Evolutionary conservation across 2,888 invertebrate species (phyloP), one percentile per base, ranked within the genome.

Genomic region (Andrena bicolor): DNA sequence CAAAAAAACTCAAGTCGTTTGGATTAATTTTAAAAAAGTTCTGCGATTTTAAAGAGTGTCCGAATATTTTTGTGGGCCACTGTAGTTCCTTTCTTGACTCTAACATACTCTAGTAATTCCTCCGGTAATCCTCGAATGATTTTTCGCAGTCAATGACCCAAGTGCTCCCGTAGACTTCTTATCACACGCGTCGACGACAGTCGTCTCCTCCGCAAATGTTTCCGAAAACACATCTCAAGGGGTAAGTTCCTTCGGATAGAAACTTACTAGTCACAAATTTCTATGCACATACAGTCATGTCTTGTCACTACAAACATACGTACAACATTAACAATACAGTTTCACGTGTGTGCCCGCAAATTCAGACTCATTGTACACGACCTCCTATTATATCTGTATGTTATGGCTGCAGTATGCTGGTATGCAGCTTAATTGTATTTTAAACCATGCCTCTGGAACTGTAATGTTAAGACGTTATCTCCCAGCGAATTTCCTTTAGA

Each of bases 131-230:
- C 1, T n/a, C 6, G 41, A 2, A 13, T 65, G 2, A 41, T n/a
- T 41, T 60, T 66, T 87, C 89, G 20, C 76, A 94, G 94, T 95
- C 41, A 94, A 94, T 80, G 95, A 95, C 91, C 94, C 95, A 4
- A 95, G 94, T 85, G 95, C 95, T 13, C 95, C 95, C 0, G 93
- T 94, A n/a, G 95, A 95, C 90, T 95, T 95, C 90, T 91, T 95
- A 85, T 95, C 95, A 63, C 94, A 95, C 23, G 87, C 93, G 49
- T 76, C 88, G 64, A 83, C 84, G 35, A 94, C 95, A 26, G 65
- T 48, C 16, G 72, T 79, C 71, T 81, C 92, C 2, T 91, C 92
- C 5, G 87, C 88, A 26, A 85, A 89, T 48, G 53, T 84, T 35
- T 86, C 82, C 13, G 93, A 94, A 63, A 90, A 89, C 66, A 66